Evolutionary conservation across 2,888 invertebrate species (phyloP).

Genomic region (Drosophila dives): DNA sequence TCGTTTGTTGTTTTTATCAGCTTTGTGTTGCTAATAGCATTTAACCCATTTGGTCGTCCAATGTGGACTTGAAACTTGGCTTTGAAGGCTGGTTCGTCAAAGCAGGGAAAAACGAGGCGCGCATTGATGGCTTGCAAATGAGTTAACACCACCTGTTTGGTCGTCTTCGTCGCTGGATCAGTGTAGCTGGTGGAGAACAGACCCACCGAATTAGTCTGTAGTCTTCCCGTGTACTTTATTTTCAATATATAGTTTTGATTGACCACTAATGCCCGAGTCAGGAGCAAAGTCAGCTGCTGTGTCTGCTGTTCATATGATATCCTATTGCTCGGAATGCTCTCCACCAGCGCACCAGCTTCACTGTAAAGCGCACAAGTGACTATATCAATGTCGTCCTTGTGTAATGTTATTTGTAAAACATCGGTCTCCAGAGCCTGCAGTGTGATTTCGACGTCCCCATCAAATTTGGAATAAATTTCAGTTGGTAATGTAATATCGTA

Average conservation of each 20-base stretch:
- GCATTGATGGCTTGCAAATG: conserved; percentile 89
- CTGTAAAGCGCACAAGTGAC: conserved; percentile 45
- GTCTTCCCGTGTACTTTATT: conserved; percentile 85
- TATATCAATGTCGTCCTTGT: conserved; percentile 80
- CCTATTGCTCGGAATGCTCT: conserved; percentile 20
- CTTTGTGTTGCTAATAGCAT: conserved; percentile 80
- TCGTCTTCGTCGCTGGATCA: conserved; percentile 45
- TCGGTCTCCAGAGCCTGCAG: conserved; percentile 83
- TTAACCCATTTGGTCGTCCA: conserved; percentile 85
- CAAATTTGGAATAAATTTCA: conserved; percentile 67
- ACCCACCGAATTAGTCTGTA: conserved; percentile 83
- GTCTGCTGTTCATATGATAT: conserved; percentile 74
- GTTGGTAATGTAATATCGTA: conserved; percentile 54
- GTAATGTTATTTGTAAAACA: conserved; percentile 85
- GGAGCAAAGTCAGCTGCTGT: conserved; percentile 85
- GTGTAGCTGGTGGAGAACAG: conserved; percentile 74
- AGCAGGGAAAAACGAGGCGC: conserved; percentile 90
- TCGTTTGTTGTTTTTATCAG: conserved; percentile 40
- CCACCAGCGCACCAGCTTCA: conserved; percentile 25
- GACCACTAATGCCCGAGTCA: conserved; percentile 78
- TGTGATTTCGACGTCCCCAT: conserved; percentile 85
- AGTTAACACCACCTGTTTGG: conserved; percentile 86
- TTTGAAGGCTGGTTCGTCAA: conserved; percentile 90
- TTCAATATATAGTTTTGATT: conserved; percentile 84
- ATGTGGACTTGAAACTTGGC: conserved; percentile 88